These are phyloP conservation scores for Aspiorhynchus laticeps DNA, from an alignment of 2,113 vertebrate species.

Conservation along the genomic window DNA sequence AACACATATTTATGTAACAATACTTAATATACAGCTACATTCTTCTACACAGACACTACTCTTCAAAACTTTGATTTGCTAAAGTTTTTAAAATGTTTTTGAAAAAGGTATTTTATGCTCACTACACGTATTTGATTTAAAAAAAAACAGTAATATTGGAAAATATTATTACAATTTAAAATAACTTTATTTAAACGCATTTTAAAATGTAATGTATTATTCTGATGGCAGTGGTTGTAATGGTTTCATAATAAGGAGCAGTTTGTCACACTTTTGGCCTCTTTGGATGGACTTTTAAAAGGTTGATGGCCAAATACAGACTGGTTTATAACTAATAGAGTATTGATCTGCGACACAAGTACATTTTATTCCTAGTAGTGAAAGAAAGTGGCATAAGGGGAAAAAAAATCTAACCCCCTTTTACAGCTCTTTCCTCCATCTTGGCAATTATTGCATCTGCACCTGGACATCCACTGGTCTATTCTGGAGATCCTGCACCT, in stretches of 20 bases:
- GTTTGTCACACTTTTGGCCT: not conserved
- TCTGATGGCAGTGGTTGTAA: not conserved
- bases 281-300: not conserved
- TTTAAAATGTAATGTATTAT: not conserved
- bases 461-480: constrained; percentile 92
- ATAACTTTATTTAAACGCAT: not conserved
- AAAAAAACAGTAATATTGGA: not conserved
- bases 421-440: constrained; percentile 88
- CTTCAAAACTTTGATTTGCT: not conserved
- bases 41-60: not conserved
- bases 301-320: not conserved
- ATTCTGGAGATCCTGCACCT: constrained; percentile 89
- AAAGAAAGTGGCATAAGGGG: not conserved
- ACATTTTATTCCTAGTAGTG: not conserved
- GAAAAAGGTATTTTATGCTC: not conserved
- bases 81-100: not conserved
- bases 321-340: not conserved
- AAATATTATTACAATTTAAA: not conserved
- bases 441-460: constrained; percentile 94
- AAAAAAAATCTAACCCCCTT: constrained; percentile 15
- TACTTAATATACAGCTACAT: not conserved
- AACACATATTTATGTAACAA: not conserved
- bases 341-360: not conserved
- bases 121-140: not conserved
- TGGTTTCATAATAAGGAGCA: not conserved